Evolutionary conservation across 2,888 invertebrate species (phyloP).

Genomic region (Mechanitis mazaeus): DNA sequence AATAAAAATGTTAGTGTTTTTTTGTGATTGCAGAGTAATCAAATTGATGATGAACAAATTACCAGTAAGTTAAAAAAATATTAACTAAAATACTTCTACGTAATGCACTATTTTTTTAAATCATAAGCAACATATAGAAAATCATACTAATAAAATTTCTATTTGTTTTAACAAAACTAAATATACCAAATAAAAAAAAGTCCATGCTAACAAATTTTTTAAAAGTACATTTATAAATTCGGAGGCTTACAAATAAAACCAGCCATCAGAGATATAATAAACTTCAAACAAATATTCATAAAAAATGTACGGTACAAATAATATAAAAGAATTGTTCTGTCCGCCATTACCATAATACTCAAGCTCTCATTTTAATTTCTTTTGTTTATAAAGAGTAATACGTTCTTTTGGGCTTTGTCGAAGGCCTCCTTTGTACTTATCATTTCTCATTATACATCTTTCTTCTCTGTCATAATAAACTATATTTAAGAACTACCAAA

Average conservation of each 20-base stretch:
- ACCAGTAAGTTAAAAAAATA: slow-evolving; percentile 57
- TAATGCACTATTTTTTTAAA: too few species aligned
- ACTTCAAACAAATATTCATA: neutral
- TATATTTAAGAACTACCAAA: too few species aligned
- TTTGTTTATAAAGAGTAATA: slow-evolving; percentile 3
- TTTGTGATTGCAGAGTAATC: slow-evolving; percentile 48
- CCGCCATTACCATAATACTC: neutral
- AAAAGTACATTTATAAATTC: neutral
- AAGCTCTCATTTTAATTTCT: slow-evolving; percentile 1
- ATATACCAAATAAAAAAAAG: neutral
- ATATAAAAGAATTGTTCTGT: slow-evolving; percentile 2
- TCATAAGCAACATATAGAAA: too few species aligned
- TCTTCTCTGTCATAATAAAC: neutral
- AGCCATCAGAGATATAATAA: slow-evolving; percentile 2
- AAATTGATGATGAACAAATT: slow-evolving; percentile 70
- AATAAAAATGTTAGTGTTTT: slow-evolving; percentile 21
- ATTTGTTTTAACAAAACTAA: too few species aligned
- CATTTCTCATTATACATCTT: neutral
- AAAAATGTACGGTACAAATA: slow-evolving; percentile 3
- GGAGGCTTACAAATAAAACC: neutral
- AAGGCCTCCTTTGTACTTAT: neutral
- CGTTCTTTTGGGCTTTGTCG: slow-evolving; percentile 1
- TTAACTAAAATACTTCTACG: neutral
- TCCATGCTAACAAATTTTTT: neutral
- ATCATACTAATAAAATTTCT: too few species aligned